A percentile compares a stretch with the other conserved stretches of the same genome.
Conservation (phyloP, 2,113 vertebrate species). For the Carassius auratus region DNA sequence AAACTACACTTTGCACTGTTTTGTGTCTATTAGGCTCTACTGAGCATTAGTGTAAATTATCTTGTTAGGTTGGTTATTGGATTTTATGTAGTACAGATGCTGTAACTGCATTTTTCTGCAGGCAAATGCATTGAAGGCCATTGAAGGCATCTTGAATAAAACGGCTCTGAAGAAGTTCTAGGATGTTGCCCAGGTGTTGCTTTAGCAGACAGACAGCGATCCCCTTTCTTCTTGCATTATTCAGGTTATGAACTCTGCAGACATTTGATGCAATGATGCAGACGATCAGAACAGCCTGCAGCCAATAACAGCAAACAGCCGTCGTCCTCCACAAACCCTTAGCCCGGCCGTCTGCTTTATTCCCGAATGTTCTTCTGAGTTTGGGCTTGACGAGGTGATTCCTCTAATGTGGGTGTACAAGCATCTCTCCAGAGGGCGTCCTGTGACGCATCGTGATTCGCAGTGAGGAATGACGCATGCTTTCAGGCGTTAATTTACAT, state of each 20-base stretch:
- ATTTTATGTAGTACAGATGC: background rate
- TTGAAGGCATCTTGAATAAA: too few species aligned
- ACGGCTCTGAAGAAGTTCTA: too few species aligned
- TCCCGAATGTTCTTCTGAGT: constrained; percentile 15
- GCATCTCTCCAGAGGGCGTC: constrained; percentile 12
- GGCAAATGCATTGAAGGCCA: too few species aligned
- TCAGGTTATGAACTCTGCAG: constrained; percentile 39
- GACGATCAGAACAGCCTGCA: constrained; percentile 33
- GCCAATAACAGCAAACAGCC: constrained; percentile 50
- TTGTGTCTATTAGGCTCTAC: background rate
- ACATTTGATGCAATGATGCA: constrained; percentile 18
- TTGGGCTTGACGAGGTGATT: constrained; percentile 16
- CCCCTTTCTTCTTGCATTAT: background rate
- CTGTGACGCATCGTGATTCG: background rate
- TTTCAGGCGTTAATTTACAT: constrained; percentile 12
- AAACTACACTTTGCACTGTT: too few species aligned
- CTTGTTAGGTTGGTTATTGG: background rate
- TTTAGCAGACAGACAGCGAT: background rate
- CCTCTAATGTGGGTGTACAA: constrained; percentile 10
- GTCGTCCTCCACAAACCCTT: constrained; percentile 2
- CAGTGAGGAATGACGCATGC: background rate
- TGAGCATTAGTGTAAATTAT: background rate
- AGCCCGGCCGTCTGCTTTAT: constrained; percentile 35
- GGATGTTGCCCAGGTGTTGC: background rate
- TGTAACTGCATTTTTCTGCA: background rate